Base-by-base conservation (phyloP, 2,888 invertebrate genomes). In the Ceraclea dissimilis region DNA sequence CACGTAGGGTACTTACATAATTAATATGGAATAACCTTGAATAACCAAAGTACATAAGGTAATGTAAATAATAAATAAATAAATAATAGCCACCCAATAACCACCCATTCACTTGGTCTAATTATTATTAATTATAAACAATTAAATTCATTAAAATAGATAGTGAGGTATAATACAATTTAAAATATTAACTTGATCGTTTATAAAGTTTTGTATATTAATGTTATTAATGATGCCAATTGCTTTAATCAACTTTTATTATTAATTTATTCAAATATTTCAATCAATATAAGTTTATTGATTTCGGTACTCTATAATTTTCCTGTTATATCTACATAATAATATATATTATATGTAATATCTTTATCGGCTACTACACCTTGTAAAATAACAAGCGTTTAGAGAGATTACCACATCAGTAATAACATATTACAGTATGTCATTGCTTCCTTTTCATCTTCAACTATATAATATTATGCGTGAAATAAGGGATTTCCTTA, bases 261-360 rank as follows among this genome's bases (percentile, higher is more conserved):
- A 39, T 39, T 39, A 39, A 39, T 39, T 39, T 39, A 39, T 39
- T 39, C 39, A 39, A 39, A 39, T 39, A 39, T 39, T 39, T 39
- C 39, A 39, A 39, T 39, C 39, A 39, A 39, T 39, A 39, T 39
- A 13, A 39, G 16, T 39, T 39, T 16, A 39, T 26, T 26, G 26
- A 26, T 26, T 26, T 26, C 4, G 26, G 26, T 26, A 26, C 39
- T 13, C 2, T 39, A 16, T 39, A 39, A 39, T 39, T 39, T 16
- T 39, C 39, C 39, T 16, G 39, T 39, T 39, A n/a, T 39, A 39
- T 26, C 26, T 26, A 26, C 26, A 26, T 26, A 26, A 26, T 26
- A 26, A 26, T 26, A n/a, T n/a, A n/a, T n/a, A 6, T 26, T 26
- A 10, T 26, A 6, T 26, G 26, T 26, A 26, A 6, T 26, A 26